Evolutionary conservation across 2,888 invertebrate genomes (phyloP).

Genomic region (Notocelia uddmanniana): DNA sequence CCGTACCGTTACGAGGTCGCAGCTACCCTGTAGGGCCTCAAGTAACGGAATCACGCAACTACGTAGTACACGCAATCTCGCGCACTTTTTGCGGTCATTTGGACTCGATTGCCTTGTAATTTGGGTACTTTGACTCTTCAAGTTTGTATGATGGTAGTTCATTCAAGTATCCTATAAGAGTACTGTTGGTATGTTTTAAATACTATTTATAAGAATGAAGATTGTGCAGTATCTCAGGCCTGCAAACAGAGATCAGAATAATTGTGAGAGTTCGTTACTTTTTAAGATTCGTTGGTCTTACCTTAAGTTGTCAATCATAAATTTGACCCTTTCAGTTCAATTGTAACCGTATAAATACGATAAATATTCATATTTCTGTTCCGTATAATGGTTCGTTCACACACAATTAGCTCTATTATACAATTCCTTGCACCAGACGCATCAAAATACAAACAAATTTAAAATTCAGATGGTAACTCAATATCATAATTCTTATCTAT

Average conservation of each 20-base stretch:
- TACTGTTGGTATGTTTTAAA: background rate
- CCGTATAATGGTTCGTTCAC: conserved; percentile 68
- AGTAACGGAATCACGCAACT: conserved; percentile 43
- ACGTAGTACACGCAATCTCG: conserved; percentile 42
- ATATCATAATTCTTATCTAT: conserved; percentile 75
- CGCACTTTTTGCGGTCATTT: conserved; percentile 28
- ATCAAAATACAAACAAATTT: conserved; percentile 75
- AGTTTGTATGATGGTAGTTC: conserved; percentile 7
- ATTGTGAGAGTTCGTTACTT: background rate
- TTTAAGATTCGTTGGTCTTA: conserved; percentile 26
- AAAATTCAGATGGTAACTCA: conserved; percentile 79
- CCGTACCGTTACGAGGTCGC: conserved; percentile 52
- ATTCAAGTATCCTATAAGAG: background rate
- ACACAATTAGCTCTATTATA: conserved; percentile 84
- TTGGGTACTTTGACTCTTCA: conserved; percentile 14
- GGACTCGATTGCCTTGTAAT: conserved; percentile 17
- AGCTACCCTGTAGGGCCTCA: conserved; percentile 53
- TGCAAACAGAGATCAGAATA: background rate
- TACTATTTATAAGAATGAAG: background rate
- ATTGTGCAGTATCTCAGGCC: too few species aligned
- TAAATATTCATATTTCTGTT: conserved; percentile 75
- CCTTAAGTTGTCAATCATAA: conserved; percentile 58
- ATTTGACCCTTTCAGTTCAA: conserved; percentile 50
- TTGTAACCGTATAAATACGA: conserved; percentile 66
- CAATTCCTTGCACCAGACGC: conserved; percentile 58